These are phyloP conservation scores for Pomatostomus ruficeps DNA, from an alignment of 2,113 vertebrate species.

Conservation along the genomic window DNA sequence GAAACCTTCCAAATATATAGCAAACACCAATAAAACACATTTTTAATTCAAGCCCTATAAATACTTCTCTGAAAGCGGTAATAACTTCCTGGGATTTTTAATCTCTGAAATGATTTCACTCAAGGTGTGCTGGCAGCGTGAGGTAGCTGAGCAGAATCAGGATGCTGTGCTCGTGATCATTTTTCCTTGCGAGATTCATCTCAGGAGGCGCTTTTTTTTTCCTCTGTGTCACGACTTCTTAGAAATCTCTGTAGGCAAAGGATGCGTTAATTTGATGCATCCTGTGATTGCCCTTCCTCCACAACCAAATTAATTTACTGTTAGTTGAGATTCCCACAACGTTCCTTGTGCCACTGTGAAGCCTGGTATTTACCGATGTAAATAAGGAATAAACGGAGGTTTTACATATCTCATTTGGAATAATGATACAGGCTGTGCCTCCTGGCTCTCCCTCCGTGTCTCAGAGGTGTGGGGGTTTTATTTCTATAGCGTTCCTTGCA, in stretches of 20 bases:
- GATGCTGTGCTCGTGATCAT: background rate
- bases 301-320: background rate
- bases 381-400: conserved; percentile 1
- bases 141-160: background rate
- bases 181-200: background rate
- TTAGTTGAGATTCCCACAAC: conserved; percentile 2
- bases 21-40: background rate
- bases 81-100: background rate
- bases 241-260: conserved; percentile 29
- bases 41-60: background rate
- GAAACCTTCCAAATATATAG: background rate
- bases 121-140: background rate
- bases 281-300: conserved; percentile 18
- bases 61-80: background rate
- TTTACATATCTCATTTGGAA: conserved; percentile 8
- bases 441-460: background rate
- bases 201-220: background rate
- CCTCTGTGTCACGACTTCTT: conserved; percentile 40
- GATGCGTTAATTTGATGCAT: conserved; percentile 16
- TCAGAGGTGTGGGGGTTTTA: background rate
- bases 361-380: background rate
- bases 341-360: background rate
- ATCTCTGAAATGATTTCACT: background rate
- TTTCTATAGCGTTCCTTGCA: background rate
- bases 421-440: background rate